Evolutionary conservation across 2,113 vertebrate species (phyloP), one percentile per base, ranked within the genome.

Genomic region (Mesitornis unicolor): DNA sequence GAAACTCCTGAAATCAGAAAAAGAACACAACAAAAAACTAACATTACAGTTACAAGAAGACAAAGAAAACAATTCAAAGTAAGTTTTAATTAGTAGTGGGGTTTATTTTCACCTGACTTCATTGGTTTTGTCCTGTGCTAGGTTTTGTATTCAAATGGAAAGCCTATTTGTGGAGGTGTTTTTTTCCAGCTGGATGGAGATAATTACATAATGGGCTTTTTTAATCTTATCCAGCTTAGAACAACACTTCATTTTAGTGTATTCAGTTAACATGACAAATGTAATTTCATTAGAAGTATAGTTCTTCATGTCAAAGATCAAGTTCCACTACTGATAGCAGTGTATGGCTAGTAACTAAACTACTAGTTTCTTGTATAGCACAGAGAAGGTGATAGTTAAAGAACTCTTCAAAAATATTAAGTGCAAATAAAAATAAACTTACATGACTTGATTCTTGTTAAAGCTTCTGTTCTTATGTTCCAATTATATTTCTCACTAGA

Each of bases 41-140:
- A 97, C 97, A 59, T 98, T 98, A 22, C 98, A 99, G 79, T 97
- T 99, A 79, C 98, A 98, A 97, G 98, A 99, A 98, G 98, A 99
- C 93, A 98, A 98, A 97, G 99, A 99, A 93, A 99, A 97, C 87
- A 98, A 97, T 91, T 99, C 98, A 76, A 99, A 99, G 99, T 99
- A 95, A 98, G 99, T 98, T 92, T 80, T 88, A 59, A 96, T 95
- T 90, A 48, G 43, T 13, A 15, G 2, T 60, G 22, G 29, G 3
- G 1, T 57, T 69, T 75, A 28, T 69, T 80, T 69, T 69, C 18
- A 19, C 76, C 48, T 57, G 16, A 16, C 16, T 31, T 48, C 22
- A 45, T 21, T 63, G 33, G 3, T 20, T 67, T 70, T 68, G 31
- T 57, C 25, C 38, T n/a, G 1, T 48, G 31, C 50, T 70, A 6